Evolutionary conservation across 2,888 invertebrate genomes (phyloP), one percentile per base, ranked within the genome.

Genomic region (Hyles lineata): DNA sequence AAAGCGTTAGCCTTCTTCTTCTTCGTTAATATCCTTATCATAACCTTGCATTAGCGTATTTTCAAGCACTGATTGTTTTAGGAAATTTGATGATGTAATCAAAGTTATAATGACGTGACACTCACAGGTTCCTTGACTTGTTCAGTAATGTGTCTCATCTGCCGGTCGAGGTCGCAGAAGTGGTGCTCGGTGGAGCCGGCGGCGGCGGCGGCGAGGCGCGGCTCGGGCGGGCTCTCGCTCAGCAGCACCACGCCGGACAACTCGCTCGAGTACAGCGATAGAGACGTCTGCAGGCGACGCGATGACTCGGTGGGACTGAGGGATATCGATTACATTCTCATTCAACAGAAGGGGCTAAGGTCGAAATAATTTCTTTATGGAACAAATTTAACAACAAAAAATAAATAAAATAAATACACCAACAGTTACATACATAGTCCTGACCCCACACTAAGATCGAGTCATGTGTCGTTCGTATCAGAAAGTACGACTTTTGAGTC

Each of bases 251-350:
- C 95, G 17, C 97, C 99, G 85, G 97, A 96, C 75, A 99, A 95
- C 86, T 98, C 98, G 86, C 97, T 96, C 1, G 99, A 98, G 94
- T 99, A 99, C 32, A 99, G 95, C 32, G 97, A 97, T 87, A 99
- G 96, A 60, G 99, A 97, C 79, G 98, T 99, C 94, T 99, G 99
- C 52, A 99, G 95, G 71, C 98, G 95, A 80, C 97, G 97, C 6
- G 98, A 97, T 74, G 96, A 96, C 58, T 94, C 84, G 17, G 77
- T 50, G 0, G 80, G 81, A 23, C 85, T 85, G 77, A 0, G 15
- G 3, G 21, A 43, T 6, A n/a, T 0, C 8, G 25, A 43, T 21
- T 58, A 3, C 1, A 35, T 7, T 7, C 8, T 35, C 9, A 35
- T 35, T 35, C 11, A 9, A 11, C 11, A 15, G 11, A 43, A 43